Base-by-base conservation (phyloP, 1,140 invertebrate species). In the Sipha flava region DNA sequence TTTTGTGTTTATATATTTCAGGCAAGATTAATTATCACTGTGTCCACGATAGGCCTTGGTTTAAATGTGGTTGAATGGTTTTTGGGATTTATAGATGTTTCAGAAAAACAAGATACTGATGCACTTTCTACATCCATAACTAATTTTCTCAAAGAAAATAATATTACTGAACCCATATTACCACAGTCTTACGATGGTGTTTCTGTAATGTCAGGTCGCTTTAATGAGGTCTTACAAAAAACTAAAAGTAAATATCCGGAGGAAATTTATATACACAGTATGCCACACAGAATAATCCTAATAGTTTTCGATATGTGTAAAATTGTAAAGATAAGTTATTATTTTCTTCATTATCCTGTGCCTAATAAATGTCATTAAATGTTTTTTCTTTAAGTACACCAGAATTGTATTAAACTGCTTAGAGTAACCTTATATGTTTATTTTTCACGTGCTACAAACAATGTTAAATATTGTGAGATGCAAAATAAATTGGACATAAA, bases 241-340 rank as follows among this genome's bases (percentile, higher is more conserved):
- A 49, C 79, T n/a, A 80, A 81, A 81, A 52, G 43, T 26, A 3
- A n/a, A 16, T 73, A 40, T 47, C 75, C 81, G 37, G n/a, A 70
- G 70, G 80, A 75, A 34, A 40, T 82, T 40, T 82, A 81, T 64
- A 79, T 81, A 9, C 82, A 82, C 62, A 81, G 77, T 59, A 80
- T 68, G 45, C 80, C 82, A 45, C 82, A 82, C 43, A 64, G 43
- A 40, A 23, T 82, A 45, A 82, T 82, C 49, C 57, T 82, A 45
- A 68, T 81, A 21, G 49, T 79, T 79, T 26, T 81, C 4, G 49
- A 81, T 79, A 79, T 72, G 31, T 81, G 80, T 37, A 64, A 43
- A 57, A 54, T 79, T 45, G 47, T 81, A 37, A 54, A 34, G 43
- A 9, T 43, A 77, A 73, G 49, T 54, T 45, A 45, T n/a, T 26